Conservation (phyloP, 1,140 invertebrate species). For the Danaus plexippus region DNA sequence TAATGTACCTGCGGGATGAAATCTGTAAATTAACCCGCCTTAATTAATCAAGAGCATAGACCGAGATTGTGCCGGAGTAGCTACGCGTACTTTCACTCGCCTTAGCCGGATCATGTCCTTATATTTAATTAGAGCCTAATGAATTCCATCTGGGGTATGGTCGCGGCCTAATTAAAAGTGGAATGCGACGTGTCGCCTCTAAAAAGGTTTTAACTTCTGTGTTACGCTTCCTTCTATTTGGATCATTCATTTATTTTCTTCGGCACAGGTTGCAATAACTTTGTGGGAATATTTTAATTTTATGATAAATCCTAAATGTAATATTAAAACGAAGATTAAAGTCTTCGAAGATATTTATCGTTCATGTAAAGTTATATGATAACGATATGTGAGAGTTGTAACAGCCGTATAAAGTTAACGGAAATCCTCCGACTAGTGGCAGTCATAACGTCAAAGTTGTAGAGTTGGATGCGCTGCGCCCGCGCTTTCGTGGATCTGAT, state of each 20-base stretch:
- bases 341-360: too few relatives aligned
- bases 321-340: too few relatives aligned
- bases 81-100: conserved; percentile 42
- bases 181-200: conserved; percentile 23
- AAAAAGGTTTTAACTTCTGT: conserved; percentile 7
- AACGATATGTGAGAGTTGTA: too few relatives aligned
- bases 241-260: too few relatives aligned
- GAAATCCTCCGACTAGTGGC: not conserved
- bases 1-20: too few relatives aligned
- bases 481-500: conserved; percentile 51
- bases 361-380: too few relatives aligned
- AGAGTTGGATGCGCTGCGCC: conserved; percentile 11
- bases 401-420: too few relatives aligned
- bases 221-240: conserved; percentile 21
- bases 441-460: conserved; percentile 7
- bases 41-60: conserved; percentile 46
- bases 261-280: too few relatives aligned
- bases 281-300: too few relatives aligned
- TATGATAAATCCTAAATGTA: too few relatives aligned
- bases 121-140: conserved; percentile 58
- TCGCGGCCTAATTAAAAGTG: conserved; percentile 45
- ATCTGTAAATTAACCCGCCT: conserved; percentile 30
- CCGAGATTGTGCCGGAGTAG: conserved; percentile 32
- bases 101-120: conserved; percentile 55
- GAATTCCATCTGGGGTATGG: conserved; percentile 49